phyloP scores from a whole-genome alignment of 2,797 vertebrate species.

The Harpagifer antarcticus region DNA sequence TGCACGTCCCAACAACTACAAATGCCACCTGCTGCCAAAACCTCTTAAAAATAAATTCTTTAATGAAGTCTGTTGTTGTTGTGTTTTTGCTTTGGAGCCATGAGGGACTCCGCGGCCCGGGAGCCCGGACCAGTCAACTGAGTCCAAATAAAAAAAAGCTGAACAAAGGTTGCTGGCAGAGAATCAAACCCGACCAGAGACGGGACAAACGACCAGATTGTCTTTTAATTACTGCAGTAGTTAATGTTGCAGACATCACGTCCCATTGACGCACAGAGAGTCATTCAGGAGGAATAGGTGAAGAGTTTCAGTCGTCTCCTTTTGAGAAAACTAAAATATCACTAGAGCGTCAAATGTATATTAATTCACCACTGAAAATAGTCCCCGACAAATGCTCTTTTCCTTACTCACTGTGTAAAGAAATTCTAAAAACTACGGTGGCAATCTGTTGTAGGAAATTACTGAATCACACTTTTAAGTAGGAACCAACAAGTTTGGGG shows the following conservation, averaged over 20 bases:
- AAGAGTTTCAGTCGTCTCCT: not conserved
- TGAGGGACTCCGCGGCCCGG: not conserved
- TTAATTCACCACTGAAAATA: too few relatives aligned
- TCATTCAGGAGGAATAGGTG: not conserved
- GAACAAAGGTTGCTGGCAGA: slow-evolving; percentile 14
- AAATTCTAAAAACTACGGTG: too few relatives aligned
- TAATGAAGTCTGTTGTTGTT: not conserved
- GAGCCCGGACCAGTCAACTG: not conserved
- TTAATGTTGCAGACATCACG: slow-evolving; percentile 1
- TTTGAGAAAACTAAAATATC: not conserved
- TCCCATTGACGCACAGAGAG: not conserved
- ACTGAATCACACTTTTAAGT: too few relatives aligned
- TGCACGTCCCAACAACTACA: not conserved
- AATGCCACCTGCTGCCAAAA: slow-evolving; percentile 1
- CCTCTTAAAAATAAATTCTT: too few relatives aligned
- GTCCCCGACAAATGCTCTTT: too few relatives aligned
- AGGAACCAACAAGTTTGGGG: too few relatives aligned
- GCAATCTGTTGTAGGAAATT: too few relatives aligned
- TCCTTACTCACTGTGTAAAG: too few relatives aligned
- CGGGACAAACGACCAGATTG: slow-evolving; percentile 6
- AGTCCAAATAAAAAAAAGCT: slow-evolving; percentile 40
- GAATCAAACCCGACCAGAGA: slow-evolving; percentile 16
- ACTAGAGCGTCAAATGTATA: too few relatives aligned
- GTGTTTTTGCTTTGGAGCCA: not conserved
- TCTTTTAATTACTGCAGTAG: slow-evolving; percentile 46